Evolutionary conservation across 2,797 vertebrate genomes (phyloP), one percentile per base, ranked within the genome.

Genomic region (Poeciliopsis presidionis): DNA sequence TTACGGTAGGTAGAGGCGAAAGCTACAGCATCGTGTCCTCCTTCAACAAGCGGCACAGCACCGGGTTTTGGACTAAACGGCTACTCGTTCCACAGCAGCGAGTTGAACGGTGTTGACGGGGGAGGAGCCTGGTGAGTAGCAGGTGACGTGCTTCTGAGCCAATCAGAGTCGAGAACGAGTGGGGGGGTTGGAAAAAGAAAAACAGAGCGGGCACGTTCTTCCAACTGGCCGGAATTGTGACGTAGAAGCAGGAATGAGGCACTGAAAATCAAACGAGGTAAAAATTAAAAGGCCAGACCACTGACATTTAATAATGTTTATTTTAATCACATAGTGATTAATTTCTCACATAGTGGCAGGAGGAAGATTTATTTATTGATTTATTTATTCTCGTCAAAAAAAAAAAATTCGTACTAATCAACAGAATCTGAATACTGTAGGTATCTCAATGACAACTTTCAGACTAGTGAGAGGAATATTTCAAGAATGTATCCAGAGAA

Each of bases 1-100:
- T 93, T 92, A 93, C 92, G 77, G 63, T 89, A 87, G 36, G 25
- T 43, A 33, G 78, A 33, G 78, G 79, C 1, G 75, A 78, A 74
- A 82, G 81, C 84, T 90, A 89, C 47, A 55, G 82, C 88, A 89
- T 93, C 90, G n/a, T 76, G 1, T 49, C 39, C 74, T 7, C 57
- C 2, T 6, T 7, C 7, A 47, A 49, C 3, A 51, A 22, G 36
- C 72, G 61, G 43, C 6, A 39, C 74, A 2, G 57, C n/a, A 71
- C 79, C 83, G 76, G 89, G 11, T 9, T 45, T 2, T 2, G 18
- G 43, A 28, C 20, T 51, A 18, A 5, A 5, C 39, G 1, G 80
- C 74, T 85, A 72, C 70, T 86, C 79, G 81, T 67, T 72, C 75
- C 76, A 71, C 4, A 53, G 73, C 75, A n/a, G 22, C 41, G 75